A percentile compares a stretch with the other conserved stretches of the same genome.
These are phyloP conservation scores for Mactromeris polynyma DNA, from an alignment of 2,888 invertebrate species.

Conservation along the genomic window DNA sequence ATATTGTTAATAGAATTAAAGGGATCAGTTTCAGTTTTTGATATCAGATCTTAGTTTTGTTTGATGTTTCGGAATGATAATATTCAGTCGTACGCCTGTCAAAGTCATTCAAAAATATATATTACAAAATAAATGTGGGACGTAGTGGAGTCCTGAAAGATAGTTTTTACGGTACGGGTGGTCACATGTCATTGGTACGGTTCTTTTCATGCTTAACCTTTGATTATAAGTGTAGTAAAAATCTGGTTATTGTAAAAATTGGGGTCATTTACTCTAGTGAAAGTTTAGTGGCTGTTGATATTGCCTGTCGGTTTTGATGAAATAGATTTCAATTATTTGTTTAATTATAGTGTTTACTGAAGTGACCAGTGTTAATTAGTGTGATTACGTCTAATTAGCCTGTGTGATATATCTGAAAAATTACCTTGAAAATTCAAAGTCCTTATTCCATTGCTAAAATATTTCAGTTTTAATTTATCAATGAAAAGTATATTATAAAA, in stretches of 20 bases:
- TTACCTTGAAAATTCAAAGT: no score
- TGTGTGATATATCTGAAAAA: no score
- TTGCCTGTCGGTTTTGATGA: neutral
- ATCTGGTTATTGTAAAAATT: neutral
- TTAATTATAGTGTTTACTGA: neutral
- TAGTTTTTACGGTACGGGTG: constrained; percentile 41
- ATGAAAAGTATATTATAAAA: no score
- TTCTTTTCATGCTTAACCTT: neutral
- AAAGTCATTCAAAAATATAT: constrained; percentile 34
- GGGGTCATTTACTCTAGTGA: neutral
- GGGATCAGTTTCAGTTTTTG: constrained; percentile 53
- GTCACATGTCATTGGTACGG: constrained; percentile 20
- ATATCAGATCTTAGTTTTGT: neutral
- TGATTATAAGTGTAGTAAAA: neutral
- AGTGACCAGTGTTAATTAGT: neutral
- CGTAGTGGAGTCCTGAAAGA: constrained; percentile 10
- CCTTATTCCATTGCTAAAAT: no score
- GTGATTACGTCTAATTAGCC: neutral
- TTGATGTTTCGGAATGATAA: constrained; percentile 41
- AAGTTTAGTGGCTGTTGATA: neutral
- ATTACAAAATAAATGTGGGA: constrained; percentile 31
- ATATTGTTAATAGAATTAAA: constrained; percentile 38
- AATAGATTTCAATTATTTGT: neutral
- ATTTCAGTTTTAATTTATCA: no score
- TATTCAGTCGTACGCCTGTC: constrained; percentile 47